Evolutionary conservation across 2,888 invertebrate genomes (phyloP), one percentile per base, ranked within the genome.

Genomic region (Cyclophora punctaria): DNA sequence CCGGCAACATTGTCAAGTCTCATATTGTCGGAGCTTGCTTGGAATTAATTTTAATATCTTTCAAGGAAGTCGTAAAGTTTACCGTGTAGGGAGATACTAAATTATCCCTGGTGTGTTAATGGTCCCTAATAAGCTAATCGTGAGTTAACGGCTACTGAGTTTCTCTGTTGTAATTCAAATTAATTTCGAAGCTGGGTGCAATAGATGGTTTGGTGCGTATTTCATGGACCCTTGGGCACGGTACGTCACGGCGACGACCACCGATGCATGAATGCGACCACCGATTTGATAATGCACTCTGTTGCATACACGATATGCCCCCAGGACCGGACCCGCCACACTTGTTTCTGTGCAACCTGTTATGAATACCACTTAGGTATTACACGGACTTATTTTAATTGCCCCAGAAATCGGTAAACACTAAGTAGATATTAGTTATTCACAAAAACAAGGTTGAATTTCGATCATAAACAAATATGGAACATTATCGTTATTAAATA

Each of bases 221-320:
- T 85, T 83, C 75, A 83, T 75, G 82, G 82, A 67, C 78, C 84
- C 83, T 79, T 82, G 80, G 65, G 59, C 77, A 75, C 68, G 70
- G 73, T 72, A 67, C 73, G 72, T 71, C 71, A 69, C 74, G 71
- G 61, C 67, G 56, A 48, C 50, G 48, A 37, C 45, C 52, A 71
- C 70, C 75, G 65, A 71, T 77, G 78, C 58, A 78, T 77, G 78
- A 58, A 78, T 68, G 67, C 67, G 69, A 37, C 37, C 76, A 69
- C 73, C 75, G 75, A 79, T 80, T 82, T 78, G 78, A 81, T 80
- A 82, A 78, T 70, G 69, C 68, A 72, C 68, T 56, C 53, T 56
- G 56, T 59, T 52, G 54, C 49, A 53, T 47, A 57, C 53, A 52
- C 50, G 52, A 40, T 52, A 43, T 20, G 20, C 20, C 20, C 20